Base-by-base conservation (phyloP, 2,797 vertebrate genomes). In the Chrysocyon brachyurus region DNA sequence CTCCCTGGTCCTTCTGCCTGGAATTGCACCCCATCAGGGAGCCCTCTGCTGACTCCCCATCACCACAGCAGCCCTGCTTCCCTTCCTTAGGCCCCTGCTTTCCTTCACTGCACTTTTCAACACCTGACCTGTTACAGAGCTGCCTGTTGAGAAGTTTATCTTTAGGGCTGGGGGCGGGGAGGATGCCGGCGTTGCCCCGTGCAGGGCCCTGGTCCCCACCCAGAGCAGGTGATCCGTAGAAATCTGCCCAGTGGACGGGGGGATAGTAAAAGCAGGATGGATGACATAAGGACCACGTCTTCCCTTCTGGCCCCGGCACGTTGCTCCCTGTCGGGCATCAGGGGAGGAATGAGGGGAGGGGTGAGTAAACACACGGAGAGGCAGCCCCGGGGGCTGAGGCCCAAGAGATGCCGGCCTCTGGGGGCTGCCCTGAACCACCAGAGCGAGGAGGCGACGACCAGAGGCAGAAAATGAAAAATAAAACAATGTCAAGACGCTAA, bases 401-500 rank as follows among this genome's bases (percentile, higher is more conserved):
- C 40, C 5, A 40, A 21, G 46, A 2, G 1, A 4, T 26, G 12
- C 12, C 9, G 11, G 40, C 12, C 77, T 31, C 33, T 0, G 0
- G 2, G 2, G n/a, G 87, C 33, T 31, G 19, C 1, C 36, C 3
- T 7, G 17, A 36, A 10, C 46, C 1, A 2, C 0, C 0, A 52
- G 28, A 61, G 14, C 5, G 15, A 73, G 24, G 33, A 63, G 16
- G 9, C 17, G 26, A 3, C 1, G 81, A 36, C 6, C 5, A 4
- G 22, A 40, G 24, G 14, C 68, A 16, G 1, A 49, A 52, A 33
- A 3, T 8, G 16, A 16, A 49, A 63, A 61, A 8, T 12, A 5
- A 56, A n/a, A 70, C 40, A 8, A 3, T 1, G 10, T 15, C 16
- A 24, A 10, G 4, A 9, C n/a, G 2, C 33, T 6, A 46, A 49